phyloP scores from a whole-genome alignment of 1,140 invertebrate genomes.

The Idris sp. region DNA sequence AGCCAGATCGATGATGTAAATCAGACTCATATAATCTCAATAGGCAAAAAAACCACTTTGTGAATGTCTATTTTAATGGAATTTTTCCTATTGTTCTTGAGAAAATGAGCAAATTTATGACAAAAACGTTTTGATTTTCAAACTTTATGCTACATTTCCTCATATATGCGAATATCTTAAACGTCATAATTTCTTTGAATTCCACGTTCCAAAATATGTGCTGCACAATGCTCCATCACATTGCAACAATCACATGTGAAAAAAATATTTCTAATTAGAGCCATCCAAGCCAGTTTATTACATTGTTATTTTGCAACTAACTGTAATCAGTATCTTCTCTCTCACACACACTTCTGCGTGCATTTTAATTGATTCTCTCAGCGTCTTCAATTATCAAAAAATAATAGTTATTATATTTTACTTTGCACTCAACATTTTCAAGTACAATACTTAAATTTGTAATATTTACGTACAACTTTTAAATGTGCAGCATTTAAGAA shows the following conservation, averaged over 20 bases:
- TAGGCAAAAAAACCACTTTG: no score
- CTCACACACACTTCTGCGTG: constrained; percentile 27
- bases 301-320: constrained; percentile 38
- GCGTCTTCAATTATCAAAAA: constrained; percentile 23
- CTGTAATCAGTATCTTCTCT: constrained; percentile 23
- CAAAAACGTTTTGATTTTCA: no score
- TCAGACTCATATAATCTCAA: no score
- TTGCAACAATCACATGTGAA: constrained; percentile 20
- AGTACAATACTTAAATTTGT: no score
- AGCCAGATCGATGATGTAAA: constrained; percentile 8
- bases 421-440: no score
- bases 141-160: no score
- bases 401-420: no score
- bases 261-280: constrained; percentile 39
- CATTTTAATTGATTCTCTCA: constrained; percentile 18
- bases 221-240: constrained; percentile 4
- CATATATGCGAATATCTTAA: neutral
- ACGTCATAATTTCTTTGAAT: constrained; percentile 3
- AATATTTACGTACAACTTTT: no score
- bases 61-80: no score
- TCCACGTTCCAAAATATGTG: neutral
- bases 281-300: constrained; percentile 18
- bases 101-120: no score
- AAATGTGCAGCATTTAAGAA: no score
- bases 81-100: no score